Base-by-base conservation (phyloP, 2,888 invertebrate species). In the Ophion ventricosus region DNA sequence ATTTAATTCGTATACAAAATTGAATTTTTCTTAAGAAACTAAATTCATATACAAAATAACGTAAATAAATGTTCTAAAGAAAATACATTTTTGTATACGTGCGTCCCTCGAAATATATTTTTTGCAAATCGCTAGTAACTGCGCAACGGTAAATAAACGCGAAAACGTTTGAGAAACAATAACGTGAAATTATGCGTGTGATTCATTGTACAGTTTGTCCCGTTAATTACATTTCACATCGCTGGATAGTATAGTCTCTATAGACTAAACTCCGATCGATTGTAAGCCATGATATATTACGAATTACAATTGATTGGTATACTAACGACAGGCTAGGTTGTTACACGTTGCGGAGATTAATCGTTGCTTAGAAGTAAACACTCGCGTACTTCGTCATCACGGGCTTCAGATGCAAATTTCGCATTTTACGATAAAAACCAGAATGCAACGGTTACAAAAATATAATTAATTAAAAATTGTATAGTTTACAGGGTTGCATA, bases 391-490 rank as follows among this genome's bases (percentile, higher is more conserved):
- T n/a, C 57, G 57, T 67, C 43, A 66, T 57, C 67, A n/a, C 40
- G 35, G 66, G 56, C 56, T 43, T 49, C 20, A 67, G 57, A 67
- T n/a, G 57, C 10, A 66, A 76, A 59, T 49, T 63, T 17, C n/a
- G 35, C 20, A 75, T 57, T 57, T 57, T 70, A 76, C 23, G 57
- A 59, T n/a, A 23, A 75, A 75, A 43, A 17, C 3, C 57, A 35
- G 17, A 59, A 73, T 59, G 40, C 57, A 35, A 35, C 17, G 23
- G 56, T 26, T 3, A 69, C 8, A n/a, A 10, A 54, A 14, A 8
- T 25, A 2, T 56, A 1, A 10, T 10, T n/a, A 43, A 69, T 69
- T 56, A 26, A 72, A 73, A 61, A 43, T 43, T 43, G 35, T 8
- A 43, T 14, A n/a, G 20, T 49, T 20, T 35, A 7, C 35, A 35